These are phyloP conservation scores for Pterophyllum scalare DNA, from an alignment of 2,113 vertebrate genomes.

Conservation along the genomic window DNA sequence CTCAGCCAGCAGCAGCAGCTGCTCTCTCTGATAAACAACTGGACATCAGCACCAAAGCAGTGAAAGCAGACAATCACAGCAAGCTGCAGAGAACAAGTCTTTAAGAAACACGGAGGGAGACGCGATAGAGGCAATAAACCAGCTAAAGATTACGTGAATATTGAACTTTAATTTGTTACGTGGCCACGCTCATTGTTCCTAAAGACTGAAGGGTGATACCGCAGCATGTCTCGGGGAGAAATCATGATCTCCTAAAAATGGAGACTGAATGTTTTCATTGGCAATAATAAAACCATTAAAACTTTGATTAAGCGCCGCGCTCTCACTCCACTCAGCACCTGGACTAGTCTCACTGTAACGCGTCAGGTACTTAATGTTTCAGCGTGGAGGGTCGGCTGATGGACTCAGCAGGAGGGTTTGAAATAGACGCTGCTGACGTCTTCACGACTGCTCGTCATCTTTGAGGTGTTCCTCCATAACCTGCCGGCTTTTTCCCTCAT, in stretches of 20 bases:
- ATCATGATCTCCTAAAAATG: background rate
- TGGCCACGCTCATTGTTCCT: too few relatives aligned
- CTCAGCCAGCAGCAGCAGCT: background rate
- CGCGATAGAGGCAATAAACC: background rate
- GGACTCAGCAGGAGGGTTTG: rapidly evolving
- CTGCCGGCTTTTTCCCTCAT: background rate
- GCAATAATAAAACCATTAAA: background rate
- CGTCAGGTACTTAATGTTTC: background rate
- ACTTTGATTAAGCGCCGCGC: background rate
- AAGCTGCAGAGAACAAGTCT: background rate
- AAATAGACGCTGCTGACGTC: background rate
- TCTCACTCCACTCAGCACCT: too few relatives aligned
- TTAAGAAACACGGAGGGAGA: background rate
- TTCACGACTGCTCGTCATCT: background rate
- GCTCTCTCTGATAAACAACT: background rate
- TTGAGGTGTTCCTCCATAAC: background rate
- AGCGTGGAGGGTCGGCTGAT: background rate
- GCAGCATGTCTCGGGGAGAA: background rate
- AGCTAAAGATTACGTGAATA: background rate
- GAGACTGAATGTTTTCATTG: background rate
- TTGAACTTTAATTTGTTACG: background rate
- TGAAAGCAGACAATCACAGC: background rate
- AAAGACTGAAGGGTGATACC: too few relatives aligned
- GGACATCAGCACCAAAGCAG: background rate
- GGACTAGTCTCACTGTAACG: too few relatives aligned